Conservation (phyloP, 2,113 vertebrate genomes). For the Arvicanthis niloticus region DNA sequence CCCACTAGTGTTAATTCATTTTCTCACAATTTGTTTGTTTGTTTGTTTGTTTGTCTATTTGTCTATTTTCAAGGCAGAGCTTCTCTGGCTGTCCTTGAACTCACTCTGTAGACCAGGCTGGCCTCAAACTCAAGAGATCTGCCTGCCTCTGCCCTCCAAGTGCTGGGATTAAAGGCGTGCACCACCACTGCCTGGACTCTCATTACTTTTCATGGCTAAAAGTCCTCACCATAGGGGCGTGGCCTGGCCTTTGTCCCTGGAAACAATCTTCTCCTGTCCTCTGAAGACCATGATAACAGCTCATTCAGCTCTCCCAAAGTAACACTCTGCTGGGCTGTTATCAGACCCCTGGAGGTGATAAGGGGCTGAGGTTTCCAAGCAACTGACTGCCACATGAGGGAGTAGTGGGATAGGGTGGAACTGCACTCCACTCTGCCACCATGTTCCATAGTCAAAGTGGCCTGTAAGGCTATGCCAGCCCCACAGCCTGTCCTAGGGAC, state of each 20-base stretch:
- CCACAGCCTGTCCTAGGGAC: neutral
- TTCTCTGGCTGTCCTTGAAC: neutral
- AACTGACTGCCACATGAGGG: neutral
- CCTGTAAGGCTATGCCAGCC: neutral
- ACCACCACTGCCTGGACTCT: neutral
- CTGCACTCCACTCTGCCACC: neutral
- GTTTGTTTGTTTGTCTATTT: neutral
- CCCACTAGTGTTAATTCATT: neutral
- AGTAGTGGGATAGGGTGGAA: neutral
- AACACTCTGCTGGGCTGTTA: fast-evolving
- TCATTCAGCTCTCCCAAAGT: neutral
- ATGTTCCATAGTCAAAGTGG: neutral
- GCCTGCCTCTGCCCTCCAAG: neutral
- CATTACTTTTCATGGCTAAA: neutral
- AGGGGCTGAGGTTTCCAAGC: neutral
- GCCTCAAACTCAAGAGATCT: neutral
- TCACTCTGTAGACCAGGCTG: neutral
- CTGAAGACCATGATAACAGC: neutral
- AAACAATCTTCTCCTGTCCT: neutral
- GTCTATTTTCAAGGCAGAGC: neutral
- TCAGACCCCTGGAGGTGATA: fast-evolving
- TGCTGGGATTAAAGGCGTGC: neutral
- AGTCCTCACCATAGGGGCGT: neutral
- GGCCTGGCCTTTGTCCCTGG: neutral
- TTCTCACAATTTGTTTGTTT: neutral